Evolutionary conservation across 2,888 invertebrate genomes (phyloP), one percentile per base, ranked within the genome.

Genomic region (Acleris laterana): DNA sequence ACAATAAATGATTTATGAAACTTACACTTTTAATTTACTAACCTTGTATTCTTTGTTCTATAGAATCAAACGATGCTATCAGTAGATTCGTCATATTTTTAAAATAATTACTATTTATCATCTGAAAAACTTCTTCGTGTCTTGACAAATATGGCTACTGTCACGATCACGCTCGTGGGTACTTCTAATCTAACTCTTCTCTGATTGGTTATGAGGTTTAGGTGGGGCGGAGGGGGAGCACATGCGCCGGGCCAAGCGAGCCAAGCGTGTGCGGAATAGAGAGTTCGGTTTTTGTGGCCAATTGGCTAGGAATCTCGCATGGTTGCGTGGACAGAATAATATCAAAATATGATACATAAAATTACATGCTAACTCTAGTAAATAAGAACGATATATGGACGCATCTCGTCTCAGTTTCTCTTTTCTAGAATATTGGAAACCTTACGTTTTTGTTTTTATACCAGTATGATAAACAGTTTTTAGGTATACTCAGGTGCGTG

Each of bases 131-230:
- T 6, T 5, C 16, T 44, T 44, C 44, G 44, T 5, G 16, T 1
- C 17, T 38, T n/a, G 38, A 17, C 44, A 22, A 65, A 56, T 58
- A 61, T 51, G 61, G 56, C 56, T 56, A 44, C 56, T 61, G 57
- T 76, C 74, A 76, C 78, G 80, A 80, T 76, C 81, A 78, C 76
- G 77, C 76, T 78, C 80, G 82, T 79, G 82, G 80, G 80, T 82
- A 83, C 32, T 9, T 86, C 81, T 84, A 85, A 88, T 87, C 85
- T 87, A 81, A 83, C 81, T 82, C 84, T 78, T 80, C 80, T 80
- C 81, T 85, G 88, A 90, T 89, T 89, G 90, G 89, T 74, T 70
- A 72, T 68, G 72, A 66, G 73, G 69, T 60, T 63, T 59, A 70
- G 75, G 76, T 72, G 79, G 82, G 77, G 78, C 71, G 76, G 71